Evolutionary conservation across 2,888 invertebrate genomes (phyloP).

Genomic region (Osedax frankpressi): DNA sequence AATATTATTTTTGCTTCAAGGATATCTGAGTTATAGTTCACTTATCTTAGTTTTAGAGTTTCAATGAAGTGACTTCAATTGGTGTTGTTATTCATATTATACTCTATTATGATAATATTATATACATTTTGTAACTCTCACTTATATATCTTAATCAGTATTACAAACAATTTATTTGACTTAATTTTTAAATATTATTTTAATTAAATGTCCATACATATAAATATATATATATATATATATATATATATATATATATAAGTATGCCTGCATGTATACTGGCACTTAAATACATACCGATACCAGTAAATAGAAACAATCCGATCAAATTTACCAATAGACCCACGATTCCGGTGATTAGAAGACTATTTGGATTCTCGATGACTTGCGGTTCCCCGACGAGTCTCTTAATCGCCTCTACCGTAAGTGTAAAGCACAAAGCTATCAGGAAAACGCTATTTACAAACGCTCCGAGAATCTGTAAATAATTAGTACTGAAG

Average conservation of each 20-base stretch:
- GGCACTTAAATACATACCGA: conserved; percentile 41
- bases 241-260: conserved; percentile 18
- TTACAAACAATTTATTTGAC: too few species aligned
- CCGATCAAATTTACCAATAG: conserved; percentile 54
- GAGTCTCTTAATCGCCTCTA: conserved; percentile 82
- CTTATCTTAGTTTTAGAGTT: too few species aligned
- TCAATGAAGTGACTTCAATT: too few species aligned
- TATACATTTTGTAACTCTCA: too few species aligned
- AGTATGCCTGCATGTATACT: conserved; percentile 14
- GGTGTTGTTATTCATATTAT: too few species aligned
- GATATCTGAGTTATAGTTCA: too few species aligned
- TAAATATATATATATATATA: conserved; percentile 18
- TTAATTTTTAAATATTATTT: too few species aligned
- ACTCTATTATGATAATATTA: too few species aligned
- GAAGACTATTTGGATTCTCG: conserved; percentile 67
- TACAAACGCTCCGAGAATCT: conserved; percentile 71
- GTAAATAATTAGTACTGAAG: too few species aligned
- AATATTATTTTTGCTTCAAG: too few species aligned
- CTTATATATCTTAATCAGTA: too few species aligned
- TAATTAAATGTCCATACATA: too few species aligned
- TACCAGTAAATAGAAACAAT: conserved; percentile 62
- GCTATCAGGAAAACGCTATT: conserved; percentile 96
- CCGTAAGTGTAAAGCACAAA: conserved; percentile 89
- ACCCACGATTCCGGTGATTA: conserved; percentile 47
- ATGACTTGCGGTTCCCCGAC: conserved; percentile 36